Evolutionary conservation across 1,140 invertebrate genomes (phyloP), one percentile per base, ranked within the genome.

Genomic region (Penaeus chinensis): DNA sequence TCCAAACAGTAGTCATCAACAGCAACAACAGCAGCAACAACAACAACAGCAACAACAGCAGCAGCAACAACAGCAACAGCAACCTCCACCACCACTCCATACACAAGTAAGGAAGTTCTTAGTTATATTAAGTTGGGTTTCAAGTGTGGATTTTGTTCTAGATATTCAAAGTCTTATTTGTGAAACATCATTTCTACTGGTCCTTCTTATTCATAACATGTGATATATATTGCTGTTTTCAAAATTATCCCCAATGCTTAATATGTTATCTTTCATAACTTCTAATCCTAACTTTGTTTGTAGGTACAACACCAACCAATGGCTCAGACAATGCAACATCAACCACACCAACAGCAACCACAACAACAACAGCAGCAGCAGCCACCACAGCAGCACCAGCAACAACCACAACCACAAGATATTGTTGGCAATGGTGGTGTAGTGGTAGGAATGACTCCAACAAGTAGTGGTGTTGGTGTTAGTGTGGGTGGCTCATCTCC

Each of bases 1-100:
- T 27, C 79, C 79, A 61, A 79, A 77, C 63, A 84, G 77, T 66
- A 79, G n/a, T 47, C 79, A 79, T 88, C 87, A 88, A 18, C 87
- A 84, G 11, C 87, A 88, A 18, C 87, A 88, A 27, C 87, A 88
- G 19, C 87, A 88, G 27, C 87, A 88, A 27, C 87, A 84, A 69
- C 87, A 65, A 10, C 87, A 88, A 37, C 87, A 78, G 60, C 87
- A 88, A 42, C 87, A 88, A 22, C 87, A 79, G 47, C 87, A 88
- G 32, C 87, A 88, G 18, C 87, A 82, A 20, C 86, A 88, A 60
- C 86, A 88, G 20, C 86, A 88, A 22, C 86, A 82, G 18, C 87
- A 78, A 22, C 86, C 62, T 19, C 19, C 42, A 24, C 85, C 80
- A 60, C 74, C 80, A 78, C 86, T 82, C 42, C 86, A 87, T 82